A percentile compares a stretch with the other conserved stretches of the same genome.
Conservation (phyloP, 2,888 invertebrate genomes). For the Anaspis maculata region DNA sequence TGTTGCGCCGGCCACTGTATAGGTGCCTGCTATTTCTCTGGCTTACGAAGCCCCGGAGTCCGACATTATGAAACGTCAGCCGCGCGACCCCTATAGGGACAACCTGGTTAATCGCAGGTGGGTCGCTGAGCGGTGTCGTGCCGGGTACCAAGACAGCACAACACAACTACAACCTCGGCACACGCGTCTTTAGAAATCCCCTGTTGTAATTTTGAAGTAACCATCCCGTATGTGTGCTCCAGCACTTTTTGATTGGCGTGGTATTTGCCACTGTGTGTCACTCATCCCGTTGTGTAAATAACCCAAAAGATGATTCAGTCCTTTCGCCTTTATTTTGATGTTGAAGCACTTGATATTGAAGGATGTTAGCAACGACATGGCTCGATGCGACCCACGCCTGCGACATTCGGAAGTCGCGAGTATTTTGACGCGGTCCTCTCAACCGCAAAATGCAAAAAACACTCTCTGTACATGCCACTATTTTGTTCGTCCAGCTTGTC, state of each 20-base stretch:
- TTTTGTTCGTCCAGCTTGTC: too few relatives aligned
- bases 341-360: too few relatives aligned
- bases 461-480: too few relatives aligned
- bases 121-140: conserved; percentile 44
- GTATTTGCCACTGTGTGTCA: too few relatives aligned
- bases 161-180: conserved; percentile 39
- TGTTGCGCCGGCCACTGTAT: conserved; percentile 62
- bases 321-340: too few relatives aligned
- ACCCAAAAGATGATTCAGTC: too few relatives aligned
- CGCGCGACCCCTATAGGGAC: conserved; percentile 95
- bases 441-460: too few relatives aligned
- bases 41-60: conserved; percentile 98
- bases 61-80: conserved; percentile 98
- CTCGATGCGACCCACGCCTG: too few relatives aligned
- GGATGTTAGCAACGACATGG: too few relatives aligned
- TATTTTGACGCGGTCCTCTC: too few relatives aligned
- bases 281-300: too few relatives aligned
- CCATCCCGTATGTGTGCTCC: conserved; percentile 4
- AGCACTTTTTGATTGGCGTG: conserved; percentile 4
- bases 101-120: conserved; percentile 99
- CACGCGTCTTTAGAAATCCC: conserved; percentile 12
- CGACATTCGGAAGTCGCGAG: too few relatives aligned
- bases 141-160: conserved; percentile 28
- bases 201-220: conserved; percentile 2
- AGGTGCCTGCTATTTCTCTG: conserved; percentile 98